Evolutionary conservation across 2,797 vertebrate species (phyloP), one percentile per base, ranked within the genome.

Genomic region (Hydrolagus colliei): DNA sequence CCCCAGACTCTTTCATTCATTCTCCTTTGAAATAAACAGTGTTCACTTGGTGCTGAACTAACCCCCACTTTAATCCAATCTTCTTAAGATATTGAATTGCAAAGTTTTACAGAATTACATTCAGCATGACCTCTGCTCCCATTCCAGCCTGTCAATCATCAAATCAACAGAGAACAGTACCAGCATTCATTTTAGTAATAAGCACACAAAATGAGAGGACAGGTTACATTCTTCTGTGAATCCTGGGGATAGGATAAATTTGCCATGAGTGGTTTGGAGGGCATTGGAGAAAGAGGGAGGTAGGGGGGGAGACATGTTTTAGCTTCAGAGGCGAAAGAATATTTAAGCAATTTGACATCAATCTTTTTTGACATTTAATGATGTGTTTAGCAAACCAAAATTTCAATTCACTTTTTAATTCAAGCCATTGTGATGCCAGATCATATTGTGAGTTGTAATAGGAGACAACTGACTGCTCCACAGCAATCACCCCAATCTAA

Each of bases 261-360:
- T 16, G 27, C 20, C 68, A n/a, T n/a, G n/a, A n/a, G n/a, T n/a
- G n/a, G n/a, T n/a, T 68, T 59, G 74, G 63, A 68, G 62, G n/a
- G 62, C 20, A n/a, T n/a, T n/a, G n/a, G n/a, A n/a, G n/a, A n/a
- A n/a, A n/a, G n/a, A n/a, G n/a, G n/a, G n/a, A n/a, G n/a, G n/a
- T n/a, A n/a, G n/a, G n/a, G n/a, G n/a, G n/a, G n/a, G n/a, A n/a
- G n/a, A n/a, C n/a, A n/a, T n/a, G 68, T 32, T 84, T 80, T 18
- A 20, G 52, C 10, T 84, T 67, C 79, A 71, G 65, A 84, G 32
- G 18, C 68, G 1, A 10, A 35, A 9, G 16, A 32, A 68, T 10
- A 84, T 71, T 84, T 35, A 84, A 68, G 41, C 65, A 84, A 84
- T 68, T 71, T n/a, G 18, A 4, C 75, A 77, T 41, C 32, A 11